Percentiles rank a stretch among this genome's conserved stretches.
Conservation (phyloP, 2,888 invertebrate species). For the Macaria liturata region DNA sequence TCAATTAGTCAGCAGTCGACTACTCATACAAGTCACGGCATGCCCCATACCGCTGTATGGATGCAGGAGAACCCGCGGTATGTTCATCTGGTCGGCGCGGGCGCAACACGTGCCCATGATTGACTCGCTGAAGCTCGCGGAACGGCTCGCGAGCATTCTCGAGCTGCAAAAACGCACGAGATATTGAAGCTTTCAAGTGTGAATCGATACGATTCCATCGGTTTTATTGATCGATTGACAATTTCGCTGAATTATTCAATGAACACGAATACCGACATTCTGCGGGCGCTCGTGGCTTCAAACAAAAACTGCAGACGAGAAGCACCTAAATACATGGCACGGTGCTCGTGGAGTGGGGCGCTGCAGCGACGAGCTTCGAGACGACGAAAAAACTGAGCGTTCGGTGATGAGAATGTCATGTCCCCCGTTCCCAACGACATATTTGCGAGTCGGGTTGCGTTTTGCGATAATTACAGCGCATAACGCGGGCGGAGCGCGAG, state of each 20-base stretch:
- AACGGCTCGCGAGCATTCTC: constrained; percentile 75
- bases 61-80: constrained; percentile 55
- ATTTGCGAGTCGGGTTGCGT: constrained; percentile 78
- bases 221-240: constrained; percentile 80
- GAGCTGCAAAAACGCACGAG: constrained; percentile 67
- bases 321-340: constrained; percentile 61
- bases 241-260: constrained; percentile 79
- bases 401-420: constrained; percentile 83
- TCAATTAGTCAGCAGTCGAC: constrained; percentile 37
- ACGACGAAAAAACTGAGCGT: constrained; percentile 67
- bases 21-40: constrained; percentile 44
- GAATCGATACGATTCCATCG: constrained; percentile 73
- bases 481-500: constrained; percentile 73
- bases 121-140: constrained; percentile 68
- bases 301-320: constrained; percentile 63
- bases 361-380: constrained; percentile 51
- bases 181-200: constrained; percentile 77
- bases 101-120: constrained; percentile 66
- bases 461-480: constrained; percentile 81
- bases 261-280: constrained; percentile 78
- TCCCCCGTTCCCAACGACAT: constrained; percentile 80
- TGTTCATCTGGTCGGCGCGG: constrained; percentile 55
- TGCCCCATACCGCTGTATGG: constrained; percentile 59
- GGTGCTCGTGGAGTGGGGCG: constrained; percentile 71
- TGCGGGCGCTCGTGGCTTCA: constrained; percentile 63